These are phyloP conservation scores for Fukomys damarensis DNA, from an alignment of 2,113 vertebrate species.

Conservation along the genomic window DNA sequence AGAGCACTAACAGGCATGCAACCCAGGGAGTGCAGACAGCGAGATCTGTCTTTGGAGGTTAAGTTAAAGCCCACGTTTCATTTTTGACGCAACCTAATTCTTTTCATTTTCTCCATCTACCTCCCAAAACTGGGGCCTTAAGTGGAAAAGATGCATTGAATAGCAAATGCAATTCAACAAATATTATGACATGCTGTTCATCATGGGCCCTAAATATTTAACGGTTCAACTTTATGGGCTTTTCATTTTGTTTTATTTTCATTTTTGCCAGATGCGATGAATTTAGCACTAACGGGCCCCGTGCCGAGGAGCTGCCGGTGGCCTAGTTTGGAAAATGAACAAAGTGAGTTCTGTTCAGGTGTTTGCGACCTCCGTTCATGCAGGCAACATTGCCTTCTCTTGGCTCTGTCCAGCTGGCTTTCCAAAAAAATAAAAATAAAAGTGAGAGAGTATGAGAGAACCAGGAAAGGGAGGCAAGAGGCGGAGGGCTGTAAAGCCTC, in stretches of 20 bases:
- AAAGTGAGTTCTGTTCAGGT: conserved; percentile 74
- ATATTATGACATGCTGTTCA: conserved; percentile 87
- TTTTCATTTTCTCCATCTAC: conserved; percentile 64
- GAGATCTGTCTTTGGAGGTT: conserved; percentile 78
- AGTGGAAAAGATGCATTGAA: conserved; percentile 79
- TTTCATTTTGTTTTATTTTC: conserved; percentile 81
- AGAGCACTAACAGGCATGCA: conserved; percentile 69
- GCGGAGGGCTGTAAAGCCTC: conserved; percentile 62
- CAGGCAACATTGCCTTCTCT: conserved; percentile 28
- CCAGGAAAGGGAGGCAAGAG: not conserved
- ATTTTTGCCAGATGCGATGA: conserved; percentile 79
- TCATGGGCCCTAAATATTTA: conserved; percentile 88
- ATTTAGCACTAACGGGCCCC: conserved; percentile 79
- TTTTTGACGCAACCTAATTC: conserved; percentile 68
- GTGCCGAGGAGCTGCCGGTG: conserved; percentile 38
- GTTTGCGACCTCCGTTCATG: conserved; percentile 63
- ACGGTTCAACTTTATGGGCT: conserved; percentile 80
- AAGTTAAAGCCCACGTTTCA: conserved; percentile 80
- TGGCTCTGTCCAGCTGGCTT: conserved; percentile 39
- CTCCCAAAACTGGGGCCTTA: conserved; percentile 73
- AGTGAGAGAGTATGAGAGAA: not conserved
- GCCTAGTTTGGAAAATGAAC: conserved; percentile 70
- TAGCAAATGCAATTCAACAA: conserved; percentile 85
- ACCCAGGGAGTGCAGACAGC: not conserved
- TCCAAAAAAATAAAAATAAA: conserved; percentile 65